Base-by-base conservation (phyloP, 2,888 invertebrate species). In the Sisyra terminalis region DNA sequence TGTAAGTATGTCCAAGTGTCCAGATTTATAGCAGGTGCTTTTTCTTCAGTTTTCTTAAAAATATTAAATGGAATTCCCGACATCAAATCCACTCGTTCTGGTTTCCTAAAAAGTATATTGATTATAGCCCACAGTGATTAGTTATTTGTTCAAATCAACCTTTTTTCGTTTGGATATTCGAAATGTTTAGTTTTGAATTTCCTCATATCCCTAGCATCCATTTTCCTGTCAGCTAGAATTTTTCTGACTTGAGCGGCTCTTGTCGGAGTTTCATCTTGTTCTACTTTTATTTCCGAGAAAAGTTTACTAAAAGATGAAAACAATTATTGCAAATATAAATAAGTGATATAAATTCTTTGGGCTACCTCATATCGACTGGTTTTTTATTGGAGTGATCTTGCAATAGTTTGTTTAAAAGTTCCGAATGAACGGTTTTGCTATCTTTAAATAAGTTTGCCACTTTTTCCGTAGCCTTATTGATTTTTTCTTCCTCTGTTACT, bases 271-370 rank as follows among this genome's bases (percentile, higher is more conserved):
- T 59, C 57, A 13, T 66, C 59, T 18, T 72, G 69, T 54, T 84
- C 84, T 35, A 86, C 73, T 58, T 82, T 81, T 84, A 86, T 85
- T 29, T 77, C 81, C 29, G 75, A 69, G 46, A 86, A 66, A 14
- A 85, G 61, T 44, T 83, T 78, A 62, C 83, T 84, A 56, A 46
- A 62, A 58, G 37, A 39, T 38, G 37, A 9, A 38, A 14, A 18
- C n/a, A 40, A 13, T 17, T 18, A 44, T 40, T 11, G 42, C 30
- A 38, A 13, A 39, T 8, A 39, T 42, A 6, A 39, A 40, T 10
- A 41, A 39, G 30, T 13, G 11, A 35, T 8, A 36, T 36, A 37
- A 44, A 8, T 42, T 29, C 11, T 13, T 40, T 24, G 6, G 7
- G 7, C 5, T 24, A 24, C 24, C 24, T 24, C 13, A 41, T 38